phyloP scores from a whole-genome alignment of 2,797 vertebrate genomes.

The Percopsis omiscomaycus region DNA sequence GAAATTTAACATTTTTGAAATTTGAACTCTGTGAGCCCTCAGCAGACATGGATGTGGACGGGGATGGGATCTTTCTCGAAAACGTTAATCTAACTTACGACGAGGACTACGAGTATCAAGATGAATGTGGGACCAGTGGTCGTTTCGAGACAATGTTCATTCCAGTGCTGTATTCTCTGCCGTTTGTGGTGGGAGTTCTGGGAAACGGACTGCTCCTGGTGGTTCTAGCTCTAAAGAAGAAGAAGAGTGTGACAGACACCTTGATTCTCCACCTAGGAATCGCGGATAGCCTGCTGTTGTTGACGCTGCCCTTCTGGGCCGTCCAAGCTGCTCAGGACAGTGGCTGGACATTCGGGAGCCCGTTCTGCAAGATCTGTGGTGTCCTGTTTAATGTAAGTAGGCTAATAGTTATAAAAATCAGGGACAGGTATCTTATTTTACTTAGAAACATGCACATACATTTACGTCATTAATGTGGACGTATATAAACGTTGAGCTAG shows the following conservation, averaged over 20 bases:
- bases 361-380: conserved; percentile 76
- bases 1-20: not conserved
- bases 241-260: conserved; percentile 70
- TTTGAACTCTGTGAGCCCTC: not conserved
- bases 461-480: too few relatives aligned
- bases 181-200: conserved; percentile 72
- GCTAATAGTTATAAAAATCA: not conserved
- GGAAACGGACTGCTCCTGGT: conserved; percentile 74
- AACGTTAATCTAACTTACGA: conserved; percentile 57
- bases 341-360: conserved; percentile 64
- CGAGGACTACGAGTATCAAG: conserved; percentile 39
- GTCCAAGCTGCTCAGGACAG: conserved; percentile 39
- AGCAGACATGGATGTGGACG: conserved; percentile 13
- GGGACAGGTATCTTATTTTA: conserved; percentile 11
- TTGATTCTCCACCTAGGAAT: conserved; percentile 79
- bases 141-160: conserved; percentile 55
- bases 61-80: conserved; percentile 56
- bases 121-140: not conserved
- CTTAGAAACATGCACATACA: too few relatives aligned
- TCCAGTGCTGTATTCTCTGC: conserved; percentile 66
- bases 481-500: too few relatives aligned
- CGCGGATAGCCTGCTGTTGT: conserved; percentile 77
- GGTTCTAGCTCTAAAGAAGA: conserved; percentile 64
- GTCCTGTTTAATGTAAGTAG: conserved; percentile 78
- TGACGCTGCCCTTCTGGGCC: conserved; percentile 81